Evolutionary conservation across 2,797 vertebrate genomes (phyloP).

Genomic region (Diplodus puntazzo): DNA sequence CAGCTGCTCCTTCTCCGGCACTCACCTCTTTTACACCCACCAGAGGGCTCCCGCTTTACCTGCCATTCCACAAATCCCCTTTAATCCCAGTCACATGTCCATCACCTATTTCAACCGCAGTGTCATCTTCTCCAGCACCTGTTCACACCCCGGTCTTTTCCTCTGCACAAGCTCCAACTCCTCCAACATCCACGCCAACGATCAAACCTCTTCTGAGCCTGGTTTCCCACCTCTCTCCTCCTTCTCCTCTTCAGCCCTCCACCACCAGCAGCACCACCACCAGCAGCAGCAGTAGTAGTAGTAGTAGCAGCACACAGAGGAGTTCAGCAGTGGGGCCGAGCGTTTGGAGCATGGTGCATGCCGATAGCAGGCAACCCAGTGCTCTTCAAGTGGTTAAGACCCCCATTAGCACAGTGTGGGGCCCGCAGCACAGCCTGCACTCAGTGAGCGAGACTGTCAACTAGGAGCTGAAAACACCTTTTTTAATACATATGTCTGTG

Average conservation of each 20-base stretch:
- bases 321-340: slow-evolving; percentile 67
- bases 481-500: neutral
- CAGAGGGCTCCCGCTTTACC: slow-evolving; percentile 54
- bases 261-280: slow-evolving; percentile 29
- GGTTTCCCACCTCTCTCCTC: slow-evolving; percentile 42
- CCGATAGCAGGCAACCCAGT: slow-evolving; percentile 69
- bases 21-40: slow-evolving; percentile 37
- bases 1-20: slow-evolving; percentile 29
- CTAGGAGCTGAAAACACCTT: slow-evolving; percentile 53
- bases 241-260: slow-evolving; percentile 47
- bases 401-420: slow-evolving; percentile 80
- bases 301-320: slow-evolving; percentile 50
- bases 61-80: slow-evolving; percentile 64
- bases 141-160: neutral
- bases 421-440: slow-evolving; percentile 76
- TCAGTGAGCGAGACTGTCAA: slow-evolving; percentile 84
- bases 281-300: slow-evolving; percentile 13
- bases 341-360: slow-evolving; percentile 82
- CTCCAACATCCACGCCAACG: neutral
- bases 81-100: slow-evolving; percentile 43
- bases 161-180: slow-evolving; percentile 25
- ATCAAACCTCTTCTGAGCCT: slow-evolving; percentile 52
- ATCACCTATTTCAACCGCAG: slow-evolving; percentile 8
- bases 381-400: slow-evolving; percentile 71
- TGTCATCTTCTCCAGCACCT: slow-evolving; percentile 10